Evolutionary conservation across 2,797 vertebrate genomes (phyloP), one percentile per base, ranked within the genome.

Genomic region (Tapirus indicus): DNA sequence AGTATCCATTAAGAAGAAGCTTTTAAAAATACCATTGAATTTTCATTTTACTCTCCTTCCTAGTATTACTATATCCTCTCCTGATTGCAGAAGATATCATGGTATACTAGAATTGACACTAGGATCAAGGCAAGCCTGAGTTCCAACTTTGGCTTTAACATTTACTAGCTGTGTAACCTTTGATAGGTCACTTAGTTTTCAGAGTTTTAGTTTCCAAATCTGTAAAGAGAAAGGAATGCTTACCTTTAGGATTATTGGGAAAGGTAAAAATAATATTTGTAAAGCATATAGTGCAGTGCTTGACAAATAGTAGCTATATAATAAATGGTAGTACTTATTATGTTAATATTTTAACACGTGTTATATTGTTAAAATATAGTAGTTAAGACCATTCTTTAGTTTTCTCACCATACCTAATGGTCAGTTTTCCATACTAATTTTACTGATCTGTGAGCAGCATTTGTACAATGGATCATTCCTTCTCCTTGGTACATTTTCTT

Each of bases 61-160:
- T 84, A 62, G 21, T 90, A 78, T 91, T 88, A 88, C 64, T 90
- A 88, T 29, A 85, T 20, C 1, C 1, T 96, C 66, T 94, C 41
- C 8, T 91, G 38, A 74, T 80, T 91, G 25, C 38, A 95, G 25
- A 86, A 91, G 58, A 41, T 21, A 83, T 64, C 52, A n/a, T 25
- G 16, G 11, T 88, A 62, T 38, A 66, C 21, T 91, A 79, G 71
- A 64, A 88, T 89, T 94, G 64, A 69, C 84, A 64, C 88, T 91
- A 78, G 78, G 7, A 83, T 95, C n/a, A 86, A 97, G 35, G 56
- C 56, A 93, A 91, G n/a, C 72, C 27, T 64, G 91, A 93, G 20
- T 93, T 94, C 77, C 77, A 91, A 23, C 71, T 94, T 91, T 92
- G 58, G 20, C 18, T 88, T 90, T 95, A 38, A 75, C 56, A 60